phyloP scores from a whole-genome alignment of 1,140 invertebrate genomes.

The Maconellicoccus hirsutus region DNA sequence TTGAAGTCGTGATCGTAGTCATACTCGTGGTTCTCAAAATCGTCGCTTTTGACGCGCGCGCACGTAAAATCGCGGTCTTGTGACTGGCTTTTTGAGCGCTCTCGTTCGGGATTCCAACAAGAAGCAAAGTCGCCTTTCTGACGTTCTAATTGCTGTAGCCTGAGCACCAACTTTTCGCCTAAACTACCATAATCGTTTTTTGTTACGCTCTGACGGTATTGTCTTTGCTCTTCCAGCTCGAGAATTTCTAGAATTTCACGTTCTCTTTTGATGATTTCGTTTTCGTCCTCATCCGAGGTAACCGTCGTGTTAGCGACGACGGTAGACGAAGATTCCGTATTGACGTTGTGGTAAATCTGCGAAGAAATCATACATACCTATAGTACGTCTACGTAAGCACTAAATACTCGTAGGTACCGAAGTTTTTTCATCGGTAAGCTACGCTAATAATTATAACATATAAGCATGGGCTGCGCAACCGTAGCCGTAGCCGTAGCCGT shows the following conservation, averaged over 20 bases:
- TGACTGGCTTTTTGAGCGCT: not conserved
- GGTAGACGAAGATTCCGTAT: not conserved
- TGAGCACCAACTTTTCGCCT: conserved; percentile 42
- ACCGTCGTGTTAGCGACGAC: conserved; percentile 35
- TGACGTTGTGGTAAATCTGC: too few species aligned
- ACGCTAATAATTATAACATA: too few species aligned
- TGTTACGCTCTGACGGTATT: conserved; percentile 35
- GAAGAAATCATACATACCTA: too few species aligned
- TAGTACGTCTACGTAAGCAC: too few species aligned
- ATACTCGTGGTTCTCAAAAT: not conserved
- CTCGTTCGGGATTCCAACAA: conserved; percentile 5
- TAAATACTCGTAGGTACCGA: too few species aligned
- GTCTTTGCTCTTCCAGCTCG: conserved; percentile 50
- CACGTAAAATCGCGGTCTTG: too few species aligned
- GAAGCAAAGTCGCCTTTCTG: not conserved
- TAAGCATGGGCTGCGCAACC: too few species aligned
- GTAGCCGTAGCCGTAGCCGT: too few species aligned
- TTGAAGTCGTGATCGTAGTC: too few species aligned
- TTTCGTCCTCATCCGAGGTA: conserved; percentile 57
- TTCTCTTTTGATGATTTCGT: conserved; percentile 54
- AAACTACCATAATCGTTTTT: conserved; percentile 25
- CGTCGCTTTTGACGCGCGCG: not conserved
- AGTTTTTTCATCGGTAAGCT: too few species aligned
- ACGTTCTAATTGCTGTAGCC: conserved; percentile 39
- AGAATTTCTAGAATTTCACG: conserved; percentile 57